Evolutionary conservation across 2,888 invertebrate genomes (phyloP).

Genomic region (Nomada goodeniana): DNA sequence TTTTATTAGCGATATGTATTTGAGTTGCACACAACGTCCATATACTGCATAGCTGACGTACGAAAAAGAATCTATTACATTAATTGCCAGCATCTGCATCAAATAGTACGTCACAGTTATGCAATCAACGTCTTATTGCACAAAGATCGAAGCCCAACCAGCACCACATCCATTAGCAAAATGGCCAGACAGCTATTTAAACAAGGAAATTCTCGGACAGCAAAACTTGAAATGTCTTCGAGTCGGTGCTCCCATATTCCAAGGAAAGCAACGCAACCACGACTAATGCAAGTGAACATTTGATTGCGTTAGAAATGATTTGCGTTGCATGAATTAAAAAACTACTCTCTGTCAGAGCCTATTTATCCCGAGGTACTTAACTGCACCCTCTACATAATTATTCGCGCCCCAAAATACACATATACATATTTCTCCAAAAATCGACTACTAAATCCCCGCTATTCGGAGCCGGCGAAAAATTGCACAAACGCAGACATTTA

Average conservation of each 20-base stretch:
- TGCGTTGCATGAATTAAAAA: no score
- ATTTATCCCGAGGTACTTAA: no score
- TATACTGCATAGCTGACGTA: background rate
- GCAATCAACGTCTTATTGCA: slow-evolving; percentile 4
- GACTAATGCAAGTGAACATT: no score
- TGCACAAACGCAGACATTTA: no score
- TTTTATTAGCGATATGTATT: background rate
- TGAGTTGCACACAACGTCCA: background rate
- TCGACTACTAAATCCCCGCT: no score
- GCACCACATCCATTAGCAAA: slow-evolving; percentile 10
- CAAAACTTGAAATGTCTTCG: background rate
- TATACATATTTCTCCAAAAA: no score
- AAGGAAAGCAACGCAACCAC: background rate
- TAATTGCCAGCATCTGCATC: background rate
- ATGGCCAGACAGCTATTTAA: background rate
- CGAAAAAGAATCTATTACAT: background rate
- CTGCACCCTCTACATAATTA: no score
- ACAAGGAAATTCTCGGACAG: slow-evolving; percentile 5
- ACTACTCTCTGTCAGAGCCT: no score
- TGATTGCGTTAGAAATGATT: no score
- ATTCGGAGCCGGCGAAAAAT: no score
- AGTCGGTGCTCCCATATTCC: background rate
- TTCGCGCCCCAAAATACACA: no score
- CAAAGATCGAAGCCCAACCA: background rate
- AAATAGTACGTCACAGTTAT: background rate